Base-by-base conservation (phyloP, 2,888 invertebrate genomes). In the Melanostoma scalare region DNA sequence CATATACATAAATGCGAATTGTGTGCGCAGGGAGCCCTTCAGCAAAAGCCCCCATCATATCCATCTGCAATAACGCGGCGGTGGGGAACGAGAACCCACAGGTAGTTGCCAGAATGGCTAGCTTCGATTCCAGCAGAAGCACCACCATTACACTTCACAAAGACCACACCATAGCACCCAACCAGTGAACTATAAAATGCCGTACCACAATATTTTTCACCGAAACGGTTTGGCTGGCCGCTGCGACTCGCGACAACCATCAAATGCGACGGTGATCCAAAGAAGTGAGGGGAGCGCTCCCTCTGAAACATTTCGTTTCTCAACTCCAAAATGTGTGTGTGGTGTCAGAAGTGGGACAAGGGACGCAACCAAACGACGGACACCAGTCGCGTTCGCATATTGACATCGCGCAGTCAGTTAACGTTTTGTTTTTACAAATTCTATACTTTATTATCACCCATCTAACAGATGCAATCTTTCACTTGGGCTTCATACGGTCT, bases 391-490 rank as follows among this genome's bases (percentile, higher is more conserved):
- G 75, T 79, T 85, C 80, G 72, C 85, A 79, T 85, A 86, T 86
- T 86, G 86, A 86, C 86, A 85, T 82, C 86, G 84, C 72, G 78
- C 77, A 86, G 85, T 86, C 85, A 86, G 82, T 85, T 82, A 86
- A 85, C 86, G 85, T 86, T 86, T 86, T 86, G 86, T 86, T 86
- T 86, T 86, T 85, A 86, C 86, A 86, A 86, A 86, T 86, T 86
- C 86, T 81, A 85, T 86, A 85, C 85, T 86, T 86, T 82, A 74
- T 76, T 77, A 82, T 85, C 85, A 56, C 61, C 71, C 53, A 84
- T 84, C 84, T 84, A 79, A 74, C 78, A 84, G 84, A 84, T 84
- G 84, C 71, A 84, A 84, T 84, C 84, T 84, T 79, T 84, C 79
- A 84, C 79, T 84, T 84, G 76, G 78, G 68, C 63, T 63, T 78